phyloP scores from a whole-genome alignment of 2,113 vertebrate genomes.

The Garra rufa region DNA sequence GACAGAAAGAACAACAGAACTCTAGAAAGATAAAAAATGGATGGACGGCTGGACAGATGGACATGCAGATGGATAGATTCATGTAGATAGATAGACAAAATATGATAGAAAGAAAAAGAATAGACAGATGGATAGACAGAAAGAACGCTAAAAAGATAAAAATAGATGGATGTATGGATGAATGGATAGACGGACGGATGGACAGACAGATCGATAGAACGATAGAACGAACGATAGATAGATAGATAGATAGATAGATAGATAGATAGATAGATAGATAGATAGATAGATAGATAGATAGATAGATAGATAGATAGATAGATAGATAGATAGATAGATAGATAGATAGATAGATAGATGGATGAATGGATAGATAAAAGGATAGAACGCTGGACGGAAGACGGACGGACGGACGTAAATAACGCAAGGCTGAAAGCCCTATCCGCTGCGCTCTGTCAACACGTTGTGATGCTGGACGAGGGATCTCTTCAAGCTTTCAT shows the following conservation, averaged over 20 bases:
- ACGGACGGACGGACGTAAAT: no score
- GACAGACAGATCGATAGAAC: neutral
- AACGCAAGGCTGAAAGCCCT: neutral
- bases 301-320: neutral
- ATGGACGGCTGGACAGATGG: no score
- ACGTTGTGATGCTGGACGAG: constrained; percentile 7
- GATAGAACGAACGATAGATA: no score
- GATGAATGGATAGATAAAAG: no score
- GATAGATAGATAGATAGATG: neutral
- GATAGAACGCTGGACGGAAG: no score
- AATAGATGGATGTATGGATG: neutral
- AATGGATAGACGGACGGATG: neutral
- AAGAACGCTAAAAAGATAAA: no score
- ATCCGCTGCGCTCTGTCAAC: neutral
- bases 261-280: neutral
- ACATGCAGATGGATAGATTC: no score
- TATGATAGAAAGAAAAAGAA: no score
- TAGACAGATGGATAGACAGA: neutral
- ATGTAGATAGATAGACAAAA: no score
- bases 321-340: neutral
- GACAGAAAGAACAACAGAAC: no score
- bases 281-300: neutral
- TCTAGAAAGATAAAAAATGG: no score
- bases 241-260: no score
- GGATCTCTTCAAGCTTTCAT: constrained; percentile 40